Percentiles rank a stretch among this genome's conserved stretches.
Evolutionary conservation across 2,888 invertebrate species (phyloP).

Genomic region (Venustoraphidia nigricollis): DNA sequence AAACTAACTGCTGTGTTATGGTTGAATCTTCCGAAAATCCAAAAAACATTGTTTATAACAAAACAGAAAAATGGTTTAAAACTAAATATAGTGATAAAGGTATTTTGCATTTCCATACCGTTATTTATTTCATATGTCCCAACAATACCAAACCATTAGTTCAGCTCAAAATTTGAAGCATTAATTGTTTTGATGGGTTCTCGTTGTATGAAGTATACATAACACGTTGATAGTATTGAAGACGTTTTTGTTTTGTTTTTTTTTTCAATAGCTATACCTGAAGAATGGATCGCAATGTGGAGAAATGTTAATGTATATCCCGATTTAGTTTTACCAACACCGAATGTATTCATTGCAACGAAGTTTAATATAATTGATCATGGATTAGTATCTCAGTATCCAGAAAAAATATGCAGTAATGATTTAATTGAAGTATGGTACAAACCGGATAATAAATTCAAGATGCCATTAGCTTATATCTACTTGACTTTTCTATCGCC

Average conservation of each 20-base stretch:
- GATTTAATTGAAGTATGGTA: slow-evolving; percentile 60
- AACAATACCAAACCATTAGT: too few species aligned
- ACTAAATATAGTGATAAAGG: slow-evolving; percentile 55
- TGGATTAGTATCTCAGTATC: slow-evolving; percentile 29
- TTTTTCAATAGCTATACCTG: slow-evolving; percentile 35
- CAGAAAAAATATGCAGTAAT: slow-evolving; percentile 39
- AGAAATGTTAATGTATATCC: slow-evolving; percentile 33
- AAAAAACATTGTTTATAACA: slow-evolving; percentile 35
- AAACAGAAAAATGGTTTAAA: slow-evolving; percentile 69
- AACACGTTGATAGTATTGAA: too few species aligned
- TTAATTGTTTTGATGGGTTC: too few species aligned
- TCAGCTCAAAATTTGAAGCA: too few species aligned
- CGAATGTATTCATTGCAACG: slow-evolving; percentile 56
- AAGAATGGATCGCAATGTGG: slow-evolving; percentile 49
- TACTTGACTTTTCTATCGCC: slow-evolving; percentile 61
- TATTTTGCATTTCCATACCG: slow-evolving; percentile 18
- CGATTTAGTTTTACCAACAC: slow-evolving; percentile 50
- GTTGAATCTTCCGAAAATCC: slow-evolving; percentile 46
- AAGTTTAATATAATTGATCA: slow-evolving; percentile 46
- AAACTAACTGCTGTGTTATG: slow-evolving; percentile 54
- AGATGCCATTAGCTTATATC: slow-evolving; percentile 60
- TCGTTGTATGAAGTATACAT: too few species aligned
- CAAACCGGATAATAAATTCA: slow-evolving; percentile 68
- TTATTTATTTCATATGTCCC: not conserved
- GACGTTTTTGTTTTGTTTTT: too few species aligned